A percentile compares a stretch with the other conserved stretches of the same genome.
Evolutionary conservation across 2,113 vertebrate genomes (phyloP).

Genomic region (Scortum barcoo): DNA sequence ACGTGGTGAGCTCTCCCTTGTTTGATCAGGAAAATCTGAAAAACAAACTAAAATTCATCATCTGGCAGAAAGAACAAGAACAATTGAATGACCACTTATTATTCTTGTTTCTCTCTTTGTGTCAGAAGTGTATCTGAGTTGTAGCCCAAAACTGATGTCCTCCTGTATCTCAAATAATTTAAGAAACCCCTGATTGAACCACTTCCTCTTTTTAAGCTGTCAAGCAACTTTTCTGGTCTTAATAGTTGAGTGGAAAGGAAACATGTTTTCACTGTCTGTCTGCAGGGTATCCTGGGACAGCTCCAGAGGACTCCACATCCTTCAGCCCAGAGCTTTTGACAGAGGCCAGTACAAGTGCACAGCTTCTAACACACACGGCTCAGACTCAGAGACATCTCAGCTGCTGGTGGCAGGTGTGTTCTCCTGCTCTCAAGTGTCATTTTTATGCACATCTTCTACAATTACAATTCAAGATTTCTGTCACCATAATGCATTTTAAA

Average conservation of each 20-base stretch:
- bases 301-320: slow-evolving; percentile 82
- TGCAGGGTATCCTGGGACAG: slow-evolving; percentile 84
- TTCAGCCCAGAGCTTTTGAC: slow-evolving; percentile 82
- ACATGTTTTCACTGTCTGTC: slow-evolving; percentile 4
- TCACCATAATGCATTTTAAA: not conserved
- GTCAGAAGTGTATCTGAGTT: not conserved
- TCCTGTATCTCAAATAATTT: too few species aligned
- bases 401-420: slow-evolving; percentile 86
- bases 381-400: slow-evolving; percentile 84
- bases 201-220: not conserved
- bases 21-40: not conserved
- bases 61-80: too few species aligned
- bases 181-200: not conserved
- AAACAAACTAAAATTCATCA: too few species aligned
- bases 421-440: not conserved
- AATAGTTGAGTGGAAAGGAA: not conserved
- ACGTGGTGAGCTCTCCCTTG: not conserved
- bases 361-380: slow-evolving; percentile 82
- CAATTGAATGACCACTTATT: too few species aligned
- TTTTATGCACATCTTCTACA: not conserved
- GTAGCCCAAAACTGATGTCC: too few species aligned
- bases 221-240: not conserved
- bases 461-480: not conserved
- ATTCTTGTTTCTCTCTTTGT: not conserved
- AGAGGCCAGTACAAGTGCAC: slow-evolving; percentile 88